Conservation (phyloP, 2,888 invertebrate species). For the Sarcophaga subvicina region DNA sequence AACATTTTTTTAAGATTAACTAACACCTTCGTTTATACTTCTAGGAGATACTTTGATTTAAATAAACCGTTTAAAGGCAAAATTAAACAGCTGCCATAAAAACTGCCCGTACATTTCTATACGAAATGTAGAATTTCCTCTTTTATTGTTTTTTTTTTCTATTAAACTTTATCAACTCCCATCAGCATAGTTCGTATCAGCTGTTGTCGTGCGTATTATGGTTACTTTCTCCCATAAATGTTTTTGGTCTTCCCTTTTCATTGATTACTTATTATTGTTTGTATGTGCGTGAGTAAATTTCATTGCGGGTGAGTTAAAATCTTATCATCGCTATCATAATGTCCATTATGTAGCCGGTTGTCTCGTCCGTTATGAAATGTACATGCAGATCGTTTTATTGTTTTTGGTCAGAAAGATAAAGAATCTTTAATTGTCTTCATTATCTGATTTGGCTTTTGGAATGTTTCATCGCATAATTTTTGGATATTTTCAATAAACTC, state of each 20-base stretch:
- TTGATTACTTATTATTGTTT: constrained; percentile 14
- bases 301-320: constrained; percentile 23
- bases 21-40: constrained; percentile 1
- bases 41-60: constrained; percentile 6
- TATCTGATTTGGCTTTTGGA: no score
- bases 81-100: constrained; percentile 52
- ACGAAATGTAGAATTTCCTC: neutral
- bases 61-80: neutral
- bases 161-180: constrained; percentile 1
- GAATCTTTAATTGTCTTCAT: neutral
- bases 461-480: no score
- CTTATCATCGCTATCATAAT: constrained; percentile 34
- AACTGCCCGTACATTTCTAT: neutral
- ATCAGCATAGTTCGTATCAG: constrained; percentile 52
- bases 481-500: no score
- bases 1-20: constrained; percentile 30
- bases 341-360: constrained; percentile 49
- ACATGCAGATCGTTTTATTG: constrained; percentile 41
- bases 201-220: constrained; percentile 56
- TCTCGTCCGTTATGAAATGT: constrained; percentile 26
- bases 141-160: constrained; percentile 25
- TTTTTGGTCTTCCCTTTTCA: constrained; percentile 25
- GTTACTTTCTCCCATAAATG: constrained; percentile 1
- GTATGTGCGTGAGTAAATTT: constrained; percentile 9
- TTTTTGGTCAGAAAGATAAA: constrained; percentile 9